These are phyloP conservation scores for Brachionus rotundiformis DNA, from an alignment of 1,140 invertebrate species.

Conservation along the genomic window DNA sequence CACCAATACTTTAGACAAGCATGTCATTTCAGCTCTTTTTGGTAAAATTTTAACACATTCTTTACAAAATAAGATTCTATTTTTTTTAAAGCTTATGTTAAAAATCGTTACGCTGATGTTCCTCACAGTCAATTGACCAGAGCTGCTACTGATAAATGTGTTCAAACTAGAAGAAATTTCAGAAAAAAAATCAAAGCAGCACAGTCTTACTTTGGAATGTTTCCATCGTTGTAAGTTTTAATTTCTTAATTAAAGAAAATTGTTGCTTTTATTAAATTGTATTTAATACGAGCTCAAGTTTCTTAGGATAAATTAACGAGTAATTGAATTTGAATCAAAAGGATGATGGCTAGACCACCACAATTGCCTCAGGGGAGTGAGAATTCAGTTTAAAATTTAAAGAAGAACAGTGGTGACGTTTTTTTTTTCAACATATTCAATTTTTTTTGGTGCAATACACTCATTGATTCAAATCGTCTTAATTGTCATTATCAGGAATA, in stretches of 20 bases:
- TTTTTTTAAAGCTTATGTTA: conserved; percentile 47
- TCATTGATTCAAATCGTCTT: not conserved
- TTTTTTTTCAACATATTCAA: not conserved
- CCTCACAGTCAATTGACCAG: conserved; percentile 42
- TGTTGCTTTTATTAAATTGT: not conserved
- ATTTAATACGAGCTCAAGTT: not conserved
- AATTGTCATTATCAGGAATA: conserved; percentile 3
- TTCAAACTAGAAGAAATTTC: conserved; percentile 52
- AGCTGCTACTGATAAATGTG: conserved; percentile 52
- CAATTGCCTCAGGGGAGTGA: conserved; percentile 35
- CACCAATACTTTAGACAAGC: conserved; percentile 40
- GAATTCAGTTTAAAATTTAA: conserved; percentile 33
- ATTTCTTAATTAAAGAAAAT: not conserved
- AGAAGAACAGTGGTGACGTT: conserved; percentile 25
- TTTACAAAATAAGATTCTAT: not conserved
- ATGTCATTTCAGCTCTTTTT: conserved; percentile 51
- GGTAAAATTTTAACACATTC: not conserved
- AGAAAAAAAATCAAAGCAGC: conserved; percentile 52
- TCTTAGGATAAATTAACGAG: not conserved
- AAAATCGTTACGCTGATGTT: conserved; percentile 48
- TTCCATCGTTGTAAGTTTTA: conserved; percentile 44
- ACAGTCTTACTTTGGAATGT: conserved; percentile 48
- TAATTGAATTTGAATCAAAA: not conserved
- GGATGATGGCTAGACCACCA: conserved; percentile 51
- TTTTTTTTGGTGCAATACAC: conserved; percentile 39